A percentile compares a stretch with the other conserved stretches of the same genome.
phyloP scores from a whole-genome alignment of 2,888 invertebrate genomes.

The Ormyrus rosae region DNA sequence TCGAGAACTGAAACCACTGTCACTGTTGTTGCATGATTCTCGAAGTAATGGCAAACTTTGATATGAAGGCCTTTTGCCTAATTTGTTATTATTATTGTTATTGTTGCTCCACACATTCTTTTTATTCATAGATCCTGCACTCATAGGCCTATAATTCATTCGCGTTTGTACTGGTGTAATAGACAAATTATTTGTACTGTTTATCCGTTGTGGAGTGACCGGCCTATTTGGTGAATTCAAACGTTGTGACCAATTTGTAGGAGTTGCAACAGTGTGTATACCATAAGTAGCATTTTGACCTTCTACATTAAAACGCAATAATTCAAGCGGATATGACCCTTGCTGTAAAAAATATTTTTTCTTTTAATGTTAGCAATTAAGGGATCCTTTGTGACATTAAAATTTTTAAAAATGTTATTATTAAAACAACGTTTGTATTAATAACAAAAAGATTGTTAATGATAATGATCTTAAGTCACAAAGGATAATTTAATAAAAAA shows the following conservation, averaged over 20 bases:
- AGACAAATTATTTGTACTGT: conserved; percentile 55
- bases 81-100: conserved; percentile 63
- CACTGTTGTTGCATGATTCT: conserved; percentile 68
- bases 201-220: conserved; percentile 63
- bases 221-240: conserved; percentile 58
- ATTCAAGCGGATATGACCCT: conserved; percentile 67
- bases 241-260: conserved; percentile 68
- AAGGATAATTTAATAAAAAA: not conserved
- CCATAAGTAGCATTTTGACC: conserved; percentile 64
- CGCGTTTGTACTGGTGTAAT: conserved; percentile 62
- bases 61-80: conserved; percentile 61
- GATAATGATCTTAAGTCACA: not conserved
- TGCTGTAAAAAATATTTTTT: conserved; percentile 60
- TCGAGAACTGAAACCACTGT: conserved; percentile 72
- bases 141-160: conserved; percentile 63
- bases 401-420: too few relatives aligned
- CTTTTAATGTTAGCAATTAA: too few relatives aligned
- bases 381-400: too few relatives aligned
- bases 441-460: not conserved
- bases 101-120: conserved; percentile 66
- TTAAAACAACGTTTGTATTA: not conserved
- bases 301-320: conserved; percentile 69
- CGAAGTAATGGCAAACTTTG: conserved; percentile 63
- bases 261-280: conserved; percentile 62
- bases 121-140: conserved; percentile 62